A percentile compares a stretch with the other conserved stretches of the same genome.
Evolutionary conservation across 2,797 vertebrate genomes (phyloP).

Genomic region (Adelosebastes latens): DNA sequence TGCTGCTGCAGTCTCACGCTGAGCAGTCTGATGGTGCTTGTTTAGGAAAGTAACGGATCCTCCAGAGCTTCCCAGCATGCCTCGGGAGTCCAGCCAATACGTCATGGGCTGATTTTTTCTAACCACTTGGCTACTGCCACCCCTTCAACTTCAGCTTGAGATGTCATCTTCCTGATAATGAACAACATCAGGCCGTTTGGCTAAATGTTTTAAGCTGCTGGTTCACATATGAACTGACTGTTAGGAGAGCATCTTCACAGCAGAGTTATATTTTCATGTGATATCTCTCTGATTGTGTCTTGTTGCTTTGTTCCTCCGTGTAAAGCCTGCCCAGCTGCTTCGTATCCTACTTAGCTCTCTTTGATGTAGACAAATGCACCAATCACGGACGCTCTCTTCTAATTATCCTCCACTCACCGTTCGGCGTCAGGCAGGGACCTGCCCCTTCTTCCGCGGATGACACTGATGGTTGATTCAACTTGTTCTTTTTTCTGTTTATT

Average conservation of each 20-base stretch:
- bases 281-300: conserved; percentile 6
- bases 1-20: conserved; percentile 36
- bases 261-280: not conserved
- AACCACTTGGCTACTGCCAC: not conserved
- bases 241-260: not conserved
- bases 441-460: conserved; percentile 1
- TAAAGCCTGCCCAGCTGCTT: conserved; percentile 44
- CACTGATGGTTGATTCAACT: conserved; percentile 36
- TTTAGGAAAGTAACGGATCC: conserved; percentile 26
- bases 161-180: not conserved
- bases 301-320: conserved; percentile 21
- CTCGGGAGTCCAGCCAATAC: not conserved
- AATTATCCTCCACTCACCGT: conserved; percentile 25
- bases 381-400: conserved; percentile 34
- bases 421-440: conserved; percentile 16
- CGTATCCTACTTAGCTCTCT: conserved; percentile 25
- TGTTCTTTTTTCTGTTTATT: conserved; percentile 42
- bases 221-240: not conserved
- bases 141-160: not conserved
- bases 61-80: conserved; percentile 21
- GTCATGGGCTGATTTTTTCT: not conserved
- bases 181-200: not conserved
- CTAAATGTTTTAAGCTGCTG: conserved; percentile 13
- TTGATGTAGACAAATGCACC: conserved; percentile 58
- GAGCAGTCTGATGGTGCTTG: conserved; percentile 35